Evolutionary conservation across 2,888 invertebrate species (phyloP).

Genomic region (Cabera pusaria): DNA sequence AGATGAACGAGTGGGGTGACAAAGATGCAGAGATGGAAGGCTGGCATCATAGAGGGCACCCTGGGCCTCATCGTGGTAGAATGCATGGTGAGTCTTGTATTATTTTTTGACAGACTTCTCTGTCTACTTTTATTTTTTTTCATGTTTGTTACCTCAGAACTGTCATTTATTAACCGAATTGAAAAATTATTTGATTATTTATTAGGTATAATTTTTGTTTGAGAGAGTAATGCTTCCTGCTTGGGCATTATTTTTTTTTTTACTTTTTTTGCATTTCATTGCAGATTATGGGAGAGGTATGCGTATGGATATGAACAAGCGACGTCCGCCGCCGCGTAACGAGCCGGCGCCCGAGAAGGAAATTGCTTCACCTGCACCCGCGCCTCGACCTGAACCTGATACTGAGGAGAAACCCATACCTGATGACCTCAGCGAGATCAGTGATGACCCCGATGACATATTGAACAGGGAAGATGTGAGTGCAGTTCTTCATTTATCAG

Average conservation of each 20-base stretch:
- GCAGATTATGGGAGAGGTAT: constrained; percentile 71
- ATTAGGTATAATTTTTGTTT: no score
- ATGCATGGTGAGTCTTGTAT: constrained; percentile 65
- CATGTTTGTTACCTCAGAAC: no score
- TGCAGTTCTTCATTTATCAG: no score
- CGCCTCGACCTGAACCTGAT: constrained; percentile 67
- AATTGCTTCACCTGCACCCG: constrained; percentile 52
- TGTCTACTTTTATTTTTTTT: no score
- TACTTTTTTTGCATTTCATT: constrained; percentile 5
- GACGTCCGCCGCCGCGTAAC: constrained; percentile 64
- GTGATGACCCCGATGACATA: constrained; percentile 95
- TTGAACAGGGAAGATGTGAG: constrained; percentile 89
- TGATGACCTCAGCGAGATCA: constrained; percentile 93
- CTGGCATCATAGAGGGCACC: constrained; percentile 77
- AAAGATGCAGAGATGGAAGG: constrained; percentile 74
- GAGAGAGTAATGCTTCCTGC: no score
- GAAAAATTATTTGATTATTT: no score
- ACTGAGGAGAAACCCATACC: constrained; percentile 81
- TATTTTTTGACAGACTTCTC: no score
- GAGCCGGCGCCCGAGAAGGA: constrained; percentile 55
- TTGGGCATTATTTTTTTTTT: no score
- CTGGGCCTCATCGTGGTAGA: constrained; percentile 78
- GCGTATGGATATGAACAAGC: constrained; percentile 70
- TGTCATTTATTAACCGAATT: no score
- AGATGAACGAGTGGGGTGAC: constrained; percentile 81